Conservation (phyloP, 2,888 invertebrate species). For the Halocaridina rubra region DNA sequence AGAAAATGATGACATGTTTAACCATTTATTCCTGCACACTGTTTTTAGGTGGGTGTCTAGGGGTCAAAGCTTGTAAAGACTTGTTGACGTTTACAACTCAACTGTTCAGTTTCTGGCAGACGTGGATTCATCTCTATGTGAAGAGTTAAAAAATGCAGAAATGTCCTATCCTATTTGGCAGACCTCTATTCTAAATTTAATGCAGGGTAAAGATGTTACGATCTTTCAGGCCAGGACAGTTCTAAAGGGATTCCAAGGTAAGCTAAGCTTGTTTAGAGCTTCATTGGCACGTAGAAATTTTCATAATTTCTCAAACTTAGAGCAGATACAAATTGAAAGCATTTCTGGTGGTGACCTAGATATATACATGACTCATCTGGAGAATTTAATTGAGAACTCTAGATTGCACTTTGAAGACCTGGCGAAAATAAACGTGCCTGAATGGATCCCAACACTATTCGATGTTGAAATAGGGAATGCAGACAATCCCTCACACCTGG, state of each 20-base stretch:
- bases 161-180: neutral
- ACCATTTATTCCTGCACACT: neutral
- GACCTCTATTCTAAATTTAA: neutral
- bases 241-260: conserved; percentile 15
- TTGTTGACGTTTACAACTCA: neutral
- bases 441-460: neutral
- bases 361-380: conserved; percentile 10
- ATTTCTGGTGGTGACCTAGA: conserved; percentile 31
- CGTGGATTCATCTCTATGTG: neutral
- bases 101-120: neutral
- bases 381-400: conserved; percentile 10
- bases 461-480: neutral
- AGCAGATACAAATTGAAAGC: conserved; percentile 1
- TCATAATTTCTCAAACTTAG: conserved; percentile 34
- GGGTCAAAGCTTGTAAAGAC: neutral
- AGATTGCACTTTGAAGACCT: neutral
- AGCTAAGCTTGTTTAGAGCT: conserved; percentile 29
- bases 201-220: conserved; percentile 35
- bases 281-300: conserved; percentile 32
- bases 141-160: neutral
- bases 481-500: no score
- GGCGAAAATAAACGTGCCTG: neutral
- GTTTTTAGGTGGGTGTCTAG: neutral
- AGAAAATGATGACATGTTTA: neutral
- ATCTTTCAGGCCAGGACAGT: conserved; percentile 40